Conservation (phyloP, 2,888 invertebrate species). For the Dorcus hopei region DNA sequence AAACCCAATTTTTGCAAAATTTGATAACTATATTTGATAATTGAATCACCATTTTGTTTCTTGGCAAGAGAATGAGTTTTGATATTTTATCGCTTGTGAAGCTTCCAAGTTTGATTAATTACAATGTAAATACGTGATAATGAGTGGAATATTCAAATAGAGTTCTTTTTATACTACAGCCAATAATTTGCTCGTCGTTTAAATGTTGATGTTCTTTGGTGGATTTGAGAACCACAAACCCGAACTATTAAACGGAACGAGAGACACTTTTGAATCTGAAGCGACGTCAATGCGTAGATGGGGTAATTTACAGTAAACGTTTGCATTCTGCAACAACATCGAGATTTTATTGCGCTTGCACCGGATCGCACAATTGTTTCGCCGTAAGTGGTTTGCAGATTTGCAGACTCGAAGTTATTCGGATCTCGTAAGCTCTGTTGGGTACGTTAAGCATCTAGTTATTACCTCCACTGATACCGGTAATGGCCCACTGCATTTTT, state of each 20-base stretch:
- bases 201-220: no score
- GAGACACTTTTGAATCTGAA: background rate
- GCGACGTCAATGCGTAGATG: background rate
- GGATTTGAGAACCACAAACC: no score
- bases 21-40: no score
- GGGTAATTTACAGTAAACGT: background rate
- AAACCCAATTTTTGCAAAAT: no score
- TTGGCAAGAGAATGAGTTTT: no score
- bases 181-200: no score
- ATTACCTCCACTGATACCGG: background rate
- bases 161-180: no score
- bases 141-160: no score
- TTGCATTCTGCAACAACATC: background rate
- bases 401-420: background rate
- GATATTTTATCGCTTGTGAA: no score
- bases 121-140: no score
- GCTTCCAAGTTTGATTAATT: no score
- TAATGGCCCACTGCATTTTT: background rate
- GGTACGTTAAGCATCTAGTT: background rate
- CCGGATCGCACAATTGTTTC: background rate
- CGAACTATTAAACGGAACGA: background rate
- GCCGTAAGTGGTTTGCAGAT: background rate
- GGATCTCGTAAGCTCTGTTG: background rate
- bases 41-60: no score
- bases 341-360: background rate